These are phyloP conservation scores for Melanerpes aurifrons DNA, from an alignment of 2,113 vertebrate species.

Conservation along the genomic window DNA sequence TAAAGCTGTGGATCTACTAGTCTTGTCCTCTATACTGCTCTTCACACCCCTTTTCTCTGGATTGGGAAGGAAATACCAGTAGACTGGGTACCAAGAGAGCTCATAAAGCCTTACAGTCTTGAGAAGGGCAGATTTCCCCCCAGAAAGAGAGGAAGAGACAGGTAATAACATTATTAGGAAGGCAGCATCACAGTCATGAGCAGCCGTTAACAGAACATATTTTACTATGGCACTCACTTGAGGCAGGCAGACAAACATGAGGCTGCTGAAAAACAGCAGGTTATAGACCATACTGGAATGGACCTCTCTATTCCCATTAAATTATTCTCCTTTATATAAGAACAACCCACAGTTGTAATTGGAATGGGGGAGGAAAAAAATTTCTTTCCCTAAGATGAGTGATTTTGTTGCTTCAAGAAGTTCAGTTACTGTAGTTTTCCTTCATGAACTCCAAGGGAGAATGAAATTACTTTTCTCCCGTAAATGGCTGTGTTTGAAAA, in stretches of 20 bases:
- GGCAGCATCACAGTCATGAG: not conserved
- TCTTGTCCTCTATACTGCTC: not conserved
- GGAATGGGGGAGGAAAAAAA: fast-evolving
- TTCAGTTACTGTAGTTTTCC: not conserved
- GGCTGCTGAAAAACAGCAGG: not conserved
- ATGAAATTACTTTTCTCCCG: not conserved
- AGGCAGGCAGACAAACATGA: not conserved
- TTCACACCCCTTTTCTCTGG: not conserved
- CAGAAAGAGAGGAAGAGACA: not conserved
- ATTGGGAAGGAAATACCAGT: not conserved
- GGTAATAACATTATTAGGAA: not conserved
- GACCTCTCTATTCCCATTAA: not conserved
- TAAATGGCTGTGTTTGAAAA: not conserved
- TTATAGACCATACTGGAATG: not conserved
- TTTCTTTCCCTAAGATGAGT: not conserved
- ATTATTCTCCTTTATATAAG: not conserved
- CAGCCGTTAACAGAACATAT: not conserved
- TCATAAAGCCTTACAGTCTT: not conserved
- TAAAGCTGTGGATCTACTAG: not conserved
- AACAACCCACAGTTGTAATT: not conserved
- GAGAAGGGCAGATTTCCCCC: not conserved
- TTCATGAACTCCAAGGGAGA: not conserved
- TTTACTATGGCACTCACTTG: not conserved
- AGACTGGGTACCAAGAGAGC: not conserved
- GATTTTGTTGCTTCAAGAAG: not conserved